phyloP scores from a whole-genome alignment of 1,140 invertebrate genomes.

The Neomicropteryx cornuta region DNA sequence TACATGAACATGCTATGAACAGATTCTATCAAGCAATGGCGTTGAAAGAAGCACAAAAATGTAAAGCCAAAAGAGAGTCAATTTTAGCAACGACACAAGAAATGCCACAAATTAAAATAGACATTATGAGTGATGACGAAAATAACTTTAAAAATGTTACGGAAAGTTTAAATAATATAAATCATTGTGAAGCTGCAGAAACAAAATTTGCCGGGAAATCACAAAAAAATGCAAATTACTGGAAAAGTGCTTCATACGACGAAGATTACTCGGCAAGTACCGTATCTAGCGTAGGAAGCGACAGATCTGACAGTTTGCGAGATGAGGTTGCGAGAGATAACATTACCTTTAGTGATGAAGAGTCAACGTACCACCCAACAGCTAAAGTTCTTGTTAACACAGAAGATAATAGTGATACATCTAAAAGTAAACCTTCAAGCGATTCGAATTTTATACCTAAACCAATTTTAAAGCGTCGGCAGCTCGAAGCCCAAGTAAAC shows the following conservation, averaged over 20 bases:
- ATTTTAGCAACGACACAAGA: constrained; percentile 15
- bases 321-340: constrained; percentile 41
- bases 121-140: no score
- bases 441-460: constrained; percentile 58
- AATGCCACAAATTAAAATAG: constrained; percentile 8
- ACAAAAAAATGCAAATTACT: constrained; percentile 20
- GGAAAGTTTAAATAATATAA: no score
- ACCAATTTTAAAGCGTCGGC: constrained; percentile 56
- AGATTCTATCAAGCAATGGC: constrained; percentile 64
- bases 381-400: constrained; percentile 25
- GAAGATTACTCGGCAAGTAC: constrained; percentile 50
- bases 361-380: constrained; percentile 57
- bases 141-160: no score
- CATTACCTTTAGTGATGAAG: constrained; percentile 40
- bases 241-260: constrained; percentile 37
- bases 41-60: constrained; percentile 52
- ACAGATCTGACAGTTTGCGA: constrained; percentile 40
- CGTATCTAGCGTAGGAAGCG: constrained; percentile 33
- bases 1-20: constrained; percentile 69
- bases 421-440: constrained; percentile 43
- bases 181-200: no score
- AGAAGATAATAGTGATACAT: constrained; percentile 34
- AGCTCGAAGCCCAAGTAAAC: constrained; percentile 15
- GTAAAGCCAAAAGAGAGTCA: constrained; percentile 21
- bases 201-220: constrained; percentile 22